Evolutionary conservation across 2,113 vertebrate species (phyloP).

Genomic region (Excalfactoria chinensis): DNA sequence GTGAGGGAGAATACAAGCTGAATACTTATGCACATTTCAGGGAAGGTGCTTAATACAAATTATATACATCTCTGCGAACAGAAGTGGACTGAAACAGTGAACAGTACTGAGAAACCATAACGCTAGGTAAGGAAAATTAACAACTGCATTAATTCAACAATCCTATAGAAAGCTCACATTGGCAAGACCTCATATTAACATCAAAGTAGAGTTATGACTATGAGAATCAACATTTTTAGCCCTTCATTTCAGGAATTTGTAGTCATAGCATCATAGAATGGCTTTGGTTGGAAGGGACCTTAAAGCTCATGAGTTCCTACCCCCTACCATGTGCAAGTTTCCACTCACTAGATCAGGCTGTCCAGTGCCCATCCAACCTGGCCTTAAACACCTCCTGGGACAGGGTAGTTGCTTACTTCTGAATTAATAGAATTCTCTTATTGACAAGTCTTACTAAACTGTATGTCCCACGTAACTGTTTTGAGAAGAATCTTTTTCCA

Average conservation of each 20-base stretch:
- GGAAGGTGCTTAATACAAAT: neutral
- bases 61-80: neutral
- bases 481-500: neutral
- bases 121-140: neutral
- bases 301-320: no score
- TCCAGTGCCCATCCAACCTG: no score
- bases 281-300: no score
- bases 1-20: neutral
- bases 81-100: neutral
- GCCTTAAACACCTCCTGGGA: no score
- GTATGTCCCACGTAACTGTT: neutral
- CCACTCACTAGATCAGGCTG: no score
- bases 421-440: neutral
- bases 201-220: neutral
- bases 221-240: neutral
- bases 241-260: neutral
- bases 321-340: no score
- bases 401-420: neutral
- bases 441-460: constrained; percentile 9
- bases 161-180: neutral
- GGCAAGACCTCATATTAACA: neutral
- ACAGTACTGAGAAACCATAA: neutral
- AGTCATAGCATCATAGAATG: neutral
- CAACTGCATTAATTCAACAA: neutral
- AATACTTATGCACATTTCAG: neutral